phyloP scores from a whole-genome alignment of 92 coral and sea anemone genomes.

The Epizoanthus scotinus region DNA sequence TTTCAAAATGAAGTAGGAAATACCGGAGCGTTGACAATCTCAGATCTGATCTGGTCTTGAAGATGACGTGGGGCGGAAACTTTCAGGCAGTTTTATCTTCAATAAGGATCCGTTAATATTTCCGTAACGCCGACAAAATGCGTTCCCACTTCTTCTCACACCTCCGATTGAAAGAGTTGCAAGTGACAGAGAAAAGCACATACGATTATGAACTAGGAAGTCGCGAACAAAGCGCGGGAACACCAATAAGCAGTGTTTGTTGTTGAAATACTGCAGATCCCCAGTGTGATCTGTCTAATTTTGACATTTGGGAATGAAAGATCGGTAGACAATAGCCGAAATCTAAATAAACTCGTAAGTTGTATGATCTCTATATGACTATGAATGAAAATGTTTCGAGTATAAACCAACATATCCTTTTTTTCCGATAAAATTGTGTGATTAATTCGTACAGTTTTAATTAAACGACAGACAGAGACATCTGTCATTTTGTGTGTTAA shows the following conservation, averaged over 20 bases:
- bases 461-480: constrained; percentile 7
- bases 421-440: constrained; percentile 13
- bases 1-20: background rate
- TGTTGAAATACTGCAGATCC: background rate
- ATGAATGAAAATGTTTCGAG: background rate
- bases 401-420: background rate
- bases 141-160: background rate
- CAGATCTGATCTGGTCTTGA: background rate
- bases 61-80: background rate
- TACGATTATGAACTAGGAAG: background rate
- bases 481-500: constrained; percentile 1
- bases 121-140: constrained; percentile 15
- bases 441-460: background rate
- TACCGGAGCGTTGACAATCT: background rate
- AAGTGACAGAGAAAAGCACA: background rate
- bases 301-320: background rate
- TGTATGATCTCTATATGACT: background rate
- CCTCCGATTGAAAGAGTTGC: background rate
- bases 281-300: background rate
- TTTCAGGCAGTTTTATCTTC: background rate
- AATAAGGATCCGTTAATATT: background rate
- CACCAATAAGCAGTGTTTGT: constrained; percentile 6
- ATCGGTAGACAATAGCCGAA: background rate
- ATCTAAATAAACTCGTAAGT: background rate
- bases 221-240: constrained; percentile 5